These are phyloP conservation scores for Odontomyia ornata DNA, from an alignment of 2,888 invertebrate species.

Conservation along the genomic window DNA sequence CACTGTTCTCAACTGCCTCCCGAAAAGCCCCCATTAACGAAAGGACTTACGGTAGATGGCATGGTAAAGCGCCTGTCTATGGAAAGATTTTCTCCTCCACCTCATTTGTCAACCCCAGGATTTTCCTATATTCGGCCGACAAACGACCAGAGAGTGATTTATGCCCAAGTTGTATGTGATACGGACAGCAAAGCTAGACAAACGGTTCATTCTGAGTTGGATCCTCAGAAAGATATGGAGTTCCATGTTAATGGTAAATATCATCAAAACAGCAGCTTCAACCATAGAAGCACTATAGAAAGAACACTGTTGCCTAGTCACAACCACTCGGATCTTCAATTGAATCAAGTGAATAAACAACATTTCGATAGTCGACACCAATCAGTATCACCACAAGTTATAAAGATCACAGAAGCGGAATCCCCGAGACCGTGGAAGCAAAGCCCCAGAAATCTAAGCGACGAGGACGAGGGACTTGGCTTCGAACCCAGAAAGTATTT, in stretches of 20 bases:
- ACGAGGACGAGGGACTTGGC: conserved; percentile 83
- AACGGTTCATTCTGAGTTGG: conserved; percentile 67
- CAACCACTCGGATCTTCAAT: conserved; percentile 52
- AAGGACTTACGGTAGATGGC: conserved; percentile 78
- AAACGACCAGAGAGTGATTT: conserved; percentile 71
- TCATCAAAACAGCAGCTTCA: conserved; percentile 19
- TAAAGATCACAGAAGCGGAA: conserved; percentile 54
- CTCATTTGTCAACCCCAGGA: conserved; percentile 78
- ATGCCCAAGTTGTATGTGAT: conserved; percentile 76
- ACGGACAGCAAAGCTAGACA: conserved; percentile 61
- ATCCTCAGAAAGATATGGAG: conserved; percentile 53
- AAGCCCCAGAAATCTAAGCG: conserved; percentile 67
- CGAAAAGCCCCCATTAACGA: conserved; percentile 74
- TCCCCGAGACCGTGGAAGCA: conserved; percentile 62
- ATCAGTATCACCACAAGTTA: conserved; percentile 52
- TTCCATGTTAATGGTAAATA: conserved; percentile 47
- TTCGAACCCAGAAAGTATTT: conserved; percentile 69
- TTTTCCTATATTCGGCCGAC: conserved; percentile 79
- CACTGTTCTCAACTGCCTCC: conserved; percentile 78
- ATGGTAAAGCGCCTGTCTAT: conserved; percentile 79
- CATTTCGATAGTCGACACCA: conserved; percentile 35
- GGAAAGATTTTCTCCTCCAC: conserved; percentile 74
- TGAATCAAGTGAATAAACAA: conserved; percentile 51
- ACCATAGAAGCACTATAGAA: conserved; percentile 46
- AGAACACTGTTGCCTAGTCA: conserved; percentile 48